Conservation (phyloP, 2,113 vertebrate species). For the Amphilophus citrinellus region DNA sequence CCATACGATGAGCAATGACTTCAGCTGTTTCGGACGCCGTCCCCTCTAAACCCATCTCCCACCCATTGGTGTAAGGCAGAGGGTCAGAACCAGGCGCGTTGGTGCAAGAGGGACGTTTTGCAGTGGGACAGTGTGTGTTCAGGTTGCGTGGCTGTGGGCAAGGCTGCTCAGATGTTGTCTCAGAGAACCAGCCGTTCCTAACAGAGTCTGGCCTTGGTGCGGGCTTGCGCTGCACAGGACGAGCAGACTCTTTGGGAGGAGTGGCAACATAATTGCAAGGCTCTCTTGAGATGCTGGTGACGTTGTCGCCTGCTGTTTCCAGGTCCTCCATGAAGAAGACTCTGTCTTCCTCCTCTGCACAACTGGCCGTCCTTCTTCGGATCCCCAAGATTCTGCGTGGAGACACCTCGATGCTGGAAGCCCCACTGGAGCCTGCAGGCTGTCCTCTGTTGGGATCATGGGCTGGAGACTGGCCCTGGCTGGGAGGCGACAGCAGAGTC, state of each 20-base stretch:
- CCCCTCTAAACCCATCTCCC: constrained; percentile 84
- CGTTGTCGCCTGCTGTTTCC: constrained; percentile 83
- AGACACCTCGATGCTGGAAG: constrained; percentile 83
- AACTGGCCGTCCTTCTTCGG: constrained; percentile 56
- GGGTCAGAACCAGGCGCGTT: constrained; percentile 70
- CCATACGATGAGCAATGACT: constrained; percentile 93
- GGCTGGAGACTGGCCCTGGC: constrained; percentile 89
- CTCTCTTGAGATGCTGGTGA: constrained; percentile 68
- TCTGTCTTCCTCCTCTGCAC: constrained; percentile 87
- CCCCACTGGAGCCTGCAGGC: constrained; percentile 66
- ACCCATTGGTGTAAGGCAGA: constrained; percentile 85
- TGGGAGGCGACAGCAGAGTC: constrained; percentile 93
- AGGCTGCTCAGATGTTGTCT: constrained; percentile 61
- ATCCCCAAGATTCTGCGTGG: constrained; percentile 73
- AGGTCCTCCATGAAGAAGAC: constrained; percentile 98
- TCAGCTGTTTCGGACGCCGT: constrained; percentile 85
- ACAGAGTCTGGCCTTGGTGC: constrained; percentile 44
- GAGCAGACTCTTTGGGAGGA: constrained; percentile 63
- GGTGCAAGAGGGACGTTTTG: constrained; percentile 53
- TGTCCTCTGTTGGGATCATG: constrained; percentile 67
- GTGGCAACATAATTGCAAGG: constrained; percentile 50
- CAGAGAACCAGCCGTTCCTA: constrained; percentile 74
- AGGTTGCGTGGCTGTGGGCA: constrained; percentile 67
- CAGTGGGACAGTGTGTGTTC: constrained; percentile 69
- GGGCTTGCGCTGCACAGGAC: constrained; percentile 30